Percentiles rank a stretch among this genome's conserved stretches.
These are phyloP conservation scores for Drosophila helvetica DNA, from an alignment of 2,888 invertebrate genomes.

Conservation along the genomic window DNA sequence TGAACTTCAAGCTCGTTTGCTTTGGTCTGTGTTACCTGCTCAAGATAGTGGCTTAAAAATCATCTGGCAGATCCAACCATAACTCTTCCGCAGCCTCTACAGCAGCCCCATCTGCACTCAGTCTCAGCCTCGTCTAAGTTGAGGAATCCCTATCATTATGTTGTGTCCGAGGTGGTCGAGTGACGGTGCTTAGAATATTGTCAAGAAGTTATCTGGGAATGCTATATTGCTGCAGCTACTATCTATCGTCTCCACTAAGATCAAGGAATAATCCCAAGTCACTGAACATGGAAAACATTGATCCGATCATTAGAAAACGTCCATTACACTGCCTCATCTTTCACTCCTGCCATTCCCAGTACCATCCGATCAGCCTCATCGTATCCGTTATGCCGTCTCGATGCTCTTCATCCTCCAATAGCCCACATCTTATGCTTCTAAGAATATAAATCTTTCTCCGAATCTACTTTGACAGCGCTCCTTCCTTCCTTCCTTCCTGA, in stretches of 20 bases:
- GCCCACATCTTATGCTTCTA: neutral
- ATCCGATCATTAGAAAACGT: neutral
- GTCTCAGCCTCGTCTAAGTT: no score
- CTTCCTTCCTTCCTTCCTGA: neutral
- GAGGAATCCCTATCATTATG: no score
- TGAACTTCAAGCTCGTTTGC: slow-evolving; percentile 22
- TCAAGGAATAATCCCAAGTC: neutral
- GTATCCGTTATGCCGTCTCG: no score
- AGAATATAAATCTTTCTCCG: neutral
- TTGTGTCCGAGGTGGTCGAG: no score
- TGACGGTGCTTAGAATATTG: no score
- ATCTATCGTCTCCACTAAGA: neutral
- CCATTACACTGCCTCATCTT: no score
- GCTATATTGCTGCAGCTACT: neutral
- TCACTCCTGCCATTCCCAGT: no score
- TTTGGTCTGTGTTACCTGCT: slow-evolving; percentile 10
- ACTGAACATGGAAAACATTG: neutral
- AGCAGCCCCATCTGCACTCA: no score
- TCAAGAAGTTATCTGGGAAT: no score
- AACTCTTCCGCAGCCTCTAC: no score
- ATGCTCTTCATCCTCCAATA: neutral
- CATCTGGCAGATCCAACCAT: no score
- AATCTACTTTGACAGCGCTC: neutral
- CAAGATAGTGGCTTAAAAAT: neutral
- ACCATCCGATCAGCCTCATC: no score